These are phyloP conservation scores for Vandiemenella viatica DNA, from an alignment of 2,888 invertebrate genomes.

Conservation along the genomic window DNA sequence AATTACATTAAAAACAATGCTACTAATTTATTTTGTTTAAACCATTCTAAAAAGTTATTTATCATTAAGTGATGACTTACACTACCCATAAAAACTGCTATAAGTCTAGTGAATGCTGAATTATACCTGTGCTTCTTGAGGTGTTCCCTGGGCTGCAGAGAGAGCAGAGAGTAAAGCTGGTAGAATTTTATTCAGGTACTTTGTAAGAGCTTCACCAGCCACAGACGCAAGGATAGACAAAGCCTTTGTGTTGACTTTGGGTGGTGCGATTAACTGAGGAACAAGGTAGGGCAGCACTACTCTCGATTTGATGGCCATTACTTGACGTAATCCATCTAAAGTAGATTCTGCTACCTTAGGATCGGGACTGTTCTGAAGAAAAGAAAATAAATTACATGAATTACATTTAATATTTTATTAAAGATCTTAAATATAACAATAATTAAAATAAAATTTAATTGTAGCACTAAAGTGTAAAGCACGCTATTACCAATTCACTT, in stretches of 20 bases:
- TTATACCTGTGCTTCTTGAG: slow-evolving; percentile 36
- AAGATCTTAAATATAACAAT: neutral
- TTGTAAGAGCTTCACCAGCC: slow-evolving; percentile 81
- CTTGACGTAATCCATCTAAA: slow-evolving; percentile 88
- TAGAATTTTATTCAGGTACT: slow-evolving; percentile 80
- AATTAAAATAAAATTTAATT: neutral
- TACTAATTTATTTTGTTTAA: no score
- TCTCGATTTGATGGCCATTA: slow-evolving; percentile 91
- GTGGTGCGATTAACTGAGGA: slow-evolving; percentile 77
- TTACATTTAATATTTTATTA: neutral
- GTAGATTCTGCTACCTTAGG: slow-evolving; percentile 71
- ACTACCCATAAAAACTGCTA: no score
- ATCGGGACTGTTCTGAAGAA: slow-evolving; percentile 55
- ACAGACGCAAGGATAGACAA: slow-evolving; percentile 87
- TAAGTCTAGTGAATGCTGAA: no score
- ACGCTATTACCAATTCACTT: no score
- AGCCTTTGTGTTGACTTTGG: slow-evolving; percentile 77
- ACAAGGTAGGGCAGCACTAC: slow-evolving; percentile 93
- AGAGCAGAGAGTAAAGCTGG: slow-evolving; percentile 76
- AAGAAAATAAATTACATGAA: neutral
- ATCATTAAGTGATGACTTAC: no score
- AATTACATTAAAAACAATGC: no score
- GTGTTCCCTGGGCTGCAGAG: slow-evolving; percentile 48
- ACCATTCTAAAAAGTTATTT: no score
- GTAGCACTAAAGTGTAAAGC: no score